Evolutionary conservation across 2,113 vertebrate genomes (phyloP), one percentile per base, ranked within the genome.

Genomic region (Clinocottus analis): DNA sequence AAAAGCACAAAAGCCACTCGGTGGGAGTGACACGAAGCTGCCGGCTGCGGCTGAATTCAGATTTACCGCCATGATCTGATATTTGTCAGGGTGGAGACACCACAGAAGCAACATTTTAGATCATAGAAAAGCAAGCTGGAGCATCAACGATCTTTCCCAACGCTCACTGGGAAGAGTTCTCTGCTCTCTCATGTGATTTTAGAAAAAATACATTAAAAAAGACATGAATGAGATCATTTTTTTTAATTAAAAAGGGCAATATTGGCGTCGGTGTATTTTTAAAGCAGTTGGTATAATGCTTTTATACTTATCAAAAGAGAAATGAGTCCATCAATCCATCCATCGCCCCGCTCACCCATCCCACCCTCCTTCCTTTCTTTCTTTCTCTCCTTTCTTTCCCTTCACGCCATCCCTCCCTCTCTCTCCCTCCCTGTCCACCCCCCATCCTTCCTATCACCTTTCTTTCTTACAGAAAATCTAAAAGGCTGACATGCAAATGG

Each of bases 401-500:
- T 71, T 72, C 73, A 19, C 62, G 53, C 59, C 58, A 75, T 78
- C 45, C 66, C 43, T 79, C 43, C 65, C 49, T 45, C 51, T 63
- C 65, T 64, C 35, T 25, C 59, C 43, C 53, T 35, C 74, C 43
- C 76, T n/a, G 0, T 59, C 84, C 76, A 27, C 55, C 75, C 75
- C 62, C 70, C 75, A 63, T 75, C 72, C 85, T 82, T 76, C 73
- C 83, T 83, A 83, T 87, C 72, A 75, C 84, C 85, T 91, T 91
- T 88, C 82, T 91, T 88, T 91, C 83, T 88, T 83, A 80, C 84
- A 88, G 84, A 89, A 91, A 91, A 91, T 92, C 87, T 90, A 90
- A 90, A 91, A 87, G 85, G 89, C 89, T 93, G 91, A 92, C 91
- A 93, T 93, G 91, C 89, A 93, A 93, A 93, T 93, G 90, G 89